Base-by-base conservation (phyloP, 2,888 invertebrate genomes). In the Hanleya hanleyi region DNA sequence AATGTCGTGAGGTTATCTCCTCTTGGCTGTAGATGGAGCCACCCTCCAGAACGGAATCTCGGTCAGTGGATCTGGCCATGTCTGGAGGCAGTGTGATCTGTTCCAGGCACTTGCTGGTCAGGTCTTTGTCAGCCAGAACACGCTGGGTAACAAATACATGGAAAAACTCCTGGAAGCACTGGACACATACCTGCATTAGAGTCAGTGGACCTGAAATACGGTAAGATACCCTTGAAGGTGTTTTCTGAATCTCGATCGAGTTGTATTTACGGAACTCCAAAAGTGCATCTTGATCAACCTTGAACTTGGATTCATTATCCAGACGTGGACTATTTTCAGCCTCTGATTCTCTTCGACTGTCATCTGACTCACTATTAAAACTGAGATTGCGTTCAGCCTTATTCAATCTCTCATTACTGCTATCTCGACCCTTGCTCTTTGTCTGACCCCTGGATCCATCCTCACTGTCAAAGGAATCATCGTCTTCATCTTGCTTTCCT, bases 91-190 rank as follows among this genome's bases (percentile, higher is more conserved):
- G 33, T 22, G 57, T 78, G 47, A 83, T 67, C 0, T 65, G 38
- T 32, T 77, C 76, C 61, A 84, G 74, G 65, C 78, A 81, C 33
- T 74, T 75, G 4, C 51, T 67, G 15, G 78, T 71, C 29, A 82
- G 50, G 4, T 71, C 71, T 33, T 74, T 72, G 64, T 81, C 80
- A 41, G 78, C 73, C 9, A 87, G 50, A 15, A 86, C 75, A 41
- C 79, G 81, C 36, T 81, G 73, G 15, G 79, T 80, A 26, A 88
- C 79, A 69, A 90, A 85, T 26, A 82, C 79, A 61, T 88, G 84
- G 74, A 90, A 90, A 67, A 91, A 87, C 15, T 83, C 78, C 75
- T 90, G 88, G 81, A 89, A 91, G 70, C 86, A 83, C 51, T 87
- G 82, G 33, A 90, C 86, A 78, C 91, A 90, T 22, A 83, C 82